Conservation (phyloP, 1,140 invertebrate genomes). For the Sesamia nonagrioides region DNA sequence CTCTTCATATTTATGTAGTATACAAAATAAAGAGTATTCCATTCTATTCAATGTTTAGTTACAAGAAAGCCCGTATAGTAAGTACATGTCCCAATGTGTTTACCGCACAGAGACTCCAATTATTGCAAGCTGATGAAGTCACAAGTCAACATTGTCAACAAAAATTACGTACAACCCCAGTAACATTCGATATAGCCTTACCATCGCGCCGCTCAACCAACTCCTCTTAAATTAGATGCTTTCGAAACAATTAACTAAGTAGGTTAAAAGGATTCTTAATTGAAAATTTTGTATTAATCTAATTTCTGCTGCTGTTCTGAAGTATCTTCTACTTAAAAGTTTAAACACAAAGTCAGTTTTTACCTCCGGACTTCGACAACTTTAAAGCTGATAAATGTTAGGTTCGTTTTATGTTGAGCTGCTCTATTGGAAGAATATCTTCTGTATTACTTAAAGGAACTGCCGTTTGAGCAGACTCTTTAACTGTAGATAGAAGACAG, state of each 20-base stretch:
- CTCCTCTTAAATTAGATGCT: slow-evolving; percentile 3
- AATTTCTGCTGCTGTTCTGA: slow-evolving; percentile 37
- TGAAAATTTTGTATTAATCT: slow-evolving; percentile 48
- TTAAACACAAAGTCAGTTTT: slow-evolving; percentile 25
- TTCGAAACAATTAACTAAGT: slow-evolving; percentile 49
- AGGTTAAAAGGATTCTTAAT: slow-evolving; percentile 47
- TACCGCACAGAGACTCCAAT: no score
- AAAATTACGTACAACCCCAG: background rate
- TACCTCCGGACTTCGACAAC: slow-evolving; percentile 1
- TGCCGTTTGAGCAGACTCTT: no score
- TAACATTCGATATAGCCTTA: background rate
- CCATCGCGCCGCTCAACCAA: background rate
- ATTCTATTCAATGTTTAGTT: no score
- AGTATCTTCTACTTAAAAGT: slow-evolving; percentile 41
- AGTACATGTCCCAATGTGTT: no score
- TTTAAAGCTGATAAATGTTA: background rate
- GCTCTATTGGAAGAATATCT: no score
- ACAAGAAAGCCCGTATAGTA: no score
- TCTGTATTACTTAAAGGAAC: no score
- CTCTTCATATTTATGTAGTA: no score
- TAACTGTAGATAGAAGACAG: no score
- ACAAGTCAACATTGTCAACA: background rate
- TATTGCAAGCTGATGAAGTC: no score
- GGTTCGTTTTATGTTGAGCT: background rate
- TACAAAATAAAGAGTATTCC: no score